Evolutionary conservation across 35 echinoderm and acorn worm species (phyloP).

Genomic region (Apostichopus japonicus): DNA sequence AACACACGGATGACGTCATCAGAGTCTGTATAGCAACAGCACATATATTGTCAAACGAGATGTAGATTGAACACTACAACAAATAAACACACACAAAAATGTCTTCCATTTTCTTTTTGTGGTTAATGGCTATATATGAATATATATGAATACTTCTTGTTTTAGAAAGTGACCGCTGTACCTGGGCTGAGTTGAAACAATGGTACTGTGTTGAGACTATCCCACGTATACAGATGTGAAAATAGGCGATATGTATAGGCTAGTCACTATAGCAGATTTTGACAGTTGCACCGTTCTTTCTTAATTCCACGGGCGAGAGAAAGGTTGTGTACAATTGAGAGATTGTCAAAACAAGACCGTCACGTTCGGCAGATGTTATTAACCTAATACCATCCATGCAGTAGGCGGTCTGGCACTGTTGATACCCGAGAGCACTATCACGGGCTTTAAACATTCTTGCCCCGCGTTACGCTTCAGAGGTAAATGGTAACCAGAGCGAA

Average conservation of each 20-base stretch:
- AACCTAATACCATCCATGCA: background rate
- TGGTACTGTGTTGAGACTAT: too few species aligned
- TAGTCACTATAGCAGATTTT: background rate
- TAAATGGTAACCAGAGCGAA: background rate
- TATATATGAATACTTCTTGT: too few species aligned
- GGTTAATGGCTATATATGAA: too few species aligned
- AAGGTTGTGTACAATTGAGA: background rate
- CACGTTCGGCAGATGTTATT: constrained; percentile 1
- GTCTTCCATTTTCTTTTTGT: too few species aligned
- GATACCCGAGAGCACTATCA: background rate
- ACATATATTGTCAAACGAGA: too few species aligned
- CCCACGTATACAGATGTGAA: too few species aligned
- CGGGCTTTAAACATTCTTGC: background rate
- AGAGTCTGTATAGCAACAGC: too few species aligned
- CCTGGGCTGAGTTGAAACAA: too few species aligned
- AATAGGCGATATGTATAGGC: background rate
- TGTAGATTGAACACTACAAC: too few species aligned
- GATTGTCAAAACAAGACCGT: constrained; percentile 26
- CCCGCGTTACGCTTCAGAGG: background rate
- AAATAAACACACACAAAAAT: too few species aligned
- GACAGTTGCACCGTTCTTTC: background rate
- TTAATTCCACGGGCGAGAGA: background rate
- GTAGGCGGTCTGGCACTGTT: constrained; percentile 32
- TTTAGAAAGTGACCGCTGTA: too few species aligned
- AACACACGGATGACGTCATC: too few species aligned